Evolutionary conservation across 1,140 invertebrate genomes (phyloP).

Genomic region (Apis cerana): DNA sequence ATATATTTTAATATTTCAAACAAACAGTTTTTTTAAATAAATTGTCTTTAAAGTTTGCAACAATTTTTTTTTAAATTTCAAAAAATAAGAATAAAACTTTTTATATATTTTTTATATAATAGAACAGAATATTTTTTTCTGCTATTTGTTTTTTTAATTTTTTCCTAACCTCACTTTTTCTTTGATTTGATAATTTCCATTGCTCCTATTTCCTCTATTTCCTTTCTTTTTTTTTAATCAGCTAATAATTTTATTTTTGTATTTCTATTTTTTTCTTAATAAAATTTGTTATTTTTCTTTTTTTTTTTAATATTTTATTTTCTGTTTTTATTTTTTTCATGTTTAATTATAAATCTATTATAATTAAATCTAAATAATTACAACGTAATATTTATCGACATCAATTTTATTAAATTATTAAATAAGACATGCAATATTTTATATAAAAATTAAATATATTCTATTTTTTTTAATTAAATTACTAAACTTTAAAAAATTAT

Average conservation of each 20-base stretch:
- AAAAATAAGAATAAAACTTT: not conserved
- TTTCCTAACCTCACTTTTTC: too few species aligned
- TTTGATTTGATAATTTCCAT: too few species aligned
- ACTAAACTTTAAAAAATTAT: not conserved
- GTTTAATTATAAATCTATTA: too few species aligned
- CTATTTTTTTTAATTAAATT: not conserved
- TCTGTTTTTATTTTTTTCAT: too few species aligned
- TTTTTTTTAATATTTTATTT: too few species aligned
- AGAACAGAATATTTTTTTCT: not conserved
- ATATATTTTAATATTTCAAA: constrained; percentile 6
- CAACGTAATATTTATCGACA: not conserved
- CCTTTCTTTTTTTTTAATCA: too few species aligned
- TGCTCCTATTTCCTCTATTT: too few species aligned
- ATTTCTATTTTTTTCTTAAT: not conserved
- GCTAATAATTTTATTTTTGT: not conserved
- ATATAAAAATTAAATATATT: constrained; percentile 9
- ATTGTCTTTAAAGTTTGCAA: not conserved
- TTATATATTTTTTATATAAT: not conserved
- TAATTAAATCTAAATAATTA: too few species aligned
- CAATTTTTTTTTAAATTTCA: not conserved
- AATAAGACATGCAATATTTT: not conserved
- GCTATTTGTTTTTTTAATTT: not conserved
- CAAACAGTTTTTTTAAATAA: not conserved
- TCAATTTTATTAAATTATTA: not conserved
- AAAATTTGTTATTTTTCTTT: too few species aligned